Base-by-base conservation (phyloP, 2,797 vertebrate species). In the Emys orbicularis region DNA sequence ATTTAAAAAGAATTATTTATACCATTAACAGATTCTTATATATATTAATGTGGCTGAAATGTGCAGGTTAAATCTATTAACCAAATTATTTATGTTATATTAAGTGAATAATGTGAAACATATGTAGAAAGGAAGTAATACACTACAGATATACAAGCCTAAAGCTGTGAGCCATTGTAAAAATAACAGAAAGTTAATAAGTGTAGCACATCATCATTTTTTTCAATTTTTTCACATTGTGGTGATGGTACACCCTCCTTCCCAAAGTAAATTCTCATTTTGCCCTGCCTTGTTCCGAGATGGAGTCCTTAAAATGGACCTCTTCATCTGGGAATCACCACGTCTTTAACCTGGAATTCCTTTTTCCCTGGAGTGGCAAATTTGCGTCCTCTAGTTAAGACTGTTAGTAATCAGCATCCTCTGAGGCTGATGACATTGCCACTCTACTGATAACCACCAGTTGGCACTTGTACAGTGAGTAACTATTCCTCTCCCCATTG, bases 1-100 rank as follows among this genome's bases (percentile, higher is more conserved):
- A 98, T 98, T 98, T 98, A 98, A 98, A 90, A 98, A 98, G 97
- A 98, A 98, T 98, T 98, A 98, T 98, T 98, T 98, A 98, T 98
- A 98, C 98, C 98, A 98, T 98, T 98, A 98, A 98, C 97, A 98
- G 98, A 98, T 98, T 98, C 98, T 98, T 98, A 98, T 98, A 98
- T 98, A 98, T 98, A 98, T 98, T 97, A 98, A 98, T 97, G 98
- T 98, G 98, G 98, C 98, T 98, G 98, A 98, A 98, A 98, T 98
- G 98, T 98, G 98, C 98, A 98, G 98, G 98, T 98, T 98, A 98
- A 98, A 97, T 98, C 98, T 98, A 98, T 98, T 98, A 98, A 98
- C 98, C 98, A 98, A 98, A 98, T 98, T 98, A 98, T 98, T 98
- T 98, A 98, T 98, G 97, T 98, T 98, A 97, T 98, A 98, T 98